Base-by-base conservation (phyloP, 2,888 invertebrate genomes). In the Monochamus alternatus region DNA sequence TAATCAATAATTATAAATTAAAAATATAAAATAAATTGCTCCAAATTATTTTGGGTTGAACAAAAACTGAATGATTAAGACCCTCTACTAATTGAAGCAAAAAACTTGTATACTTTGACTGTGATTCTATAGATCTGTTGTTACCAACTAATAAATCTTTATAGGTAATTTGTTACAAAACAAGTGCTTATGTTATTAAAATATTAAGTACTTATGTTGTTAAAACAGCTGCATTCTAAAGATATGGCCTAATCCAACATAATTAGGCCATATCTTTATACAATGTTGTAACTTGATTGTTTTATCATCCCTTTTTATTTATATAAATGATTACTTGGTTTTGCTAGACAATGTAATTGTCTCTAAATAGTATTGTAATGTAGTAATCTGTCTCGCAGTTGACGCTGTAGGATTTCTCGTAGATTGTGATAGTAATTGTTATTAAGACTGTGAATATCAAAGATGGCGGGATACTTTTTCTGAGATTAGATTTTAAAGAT, bases 341-440 rank as follows among this genome's bases (percentile, higher is more conserved):
- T 14, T n/a, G 32, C 32, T 14, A 59, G 69, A 69, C 69, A 47
- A 69, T 69, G 47, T 12, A 31, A 69, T 71, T 71, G 63, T 71
- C 71, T 71, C 52, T 71, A 71, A 60, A 32, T 69, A 43, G 31
- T 60, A 44, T 47, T 47, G 22, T 65, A 22, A 43, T 31, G 31
- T 31, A 3, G 31, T 63, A 32, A 31, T 12, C 63, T 14, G 14
- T 12, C 38, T 14, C 38, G n/a, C n/a, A 43, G 32, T 63, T 38
- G 43, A 60, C 31, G 64, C 8, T 58, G 5, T 67, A 55, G 22
- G 22, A 43, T 31, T 55, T 38, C 58, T 55, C 31, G 44, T 69
- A 60, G 69, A 52, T 71, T 71, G 71, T 71, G 71, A 71, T 71
- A 71, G 43, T 32, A 55, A 43, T 31, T 60, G 43, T 69, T 63